These are phyloP conservation scores for Euplagia quadripunctaria DNA, from an alignment of 2,888 invertebrate species.

Conservation along the genomic window DNA sequence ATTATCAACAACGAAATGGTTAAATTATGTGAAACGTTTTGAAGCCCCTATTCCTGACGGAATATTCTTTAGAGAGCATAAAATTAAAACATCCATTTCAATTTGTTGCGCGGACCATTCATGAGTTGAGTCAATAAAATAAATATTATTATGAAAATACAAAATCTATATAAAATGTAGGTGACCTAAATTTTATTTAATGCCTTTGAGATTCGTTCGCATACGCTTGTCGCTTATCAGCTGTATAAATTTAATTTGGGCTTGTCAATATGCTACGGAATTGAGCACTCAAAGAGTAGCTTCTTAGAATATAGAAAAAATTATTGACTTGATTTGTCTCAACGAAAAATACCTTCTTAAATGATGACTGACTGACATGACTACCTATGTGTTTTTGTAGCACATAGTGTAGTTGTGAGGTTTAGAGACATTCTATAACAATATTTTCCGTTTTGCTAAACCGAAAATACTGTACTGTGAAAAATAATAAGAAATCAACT, in stretches of 20 bases:
- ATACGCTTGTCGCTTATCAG: conserved; percentile 4
- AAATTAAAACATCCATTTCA: not conserved
- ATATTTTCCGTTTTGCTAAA: no score
- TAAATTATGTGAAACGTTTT: conserved; percentile 1
- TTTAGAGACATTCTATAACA: no score
- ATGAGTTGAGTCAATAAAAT: conserved; percentile 1
- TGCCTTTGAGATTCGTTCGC: conserved; percentile 15
- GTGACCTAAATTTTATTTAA: conserved; percentile 25
- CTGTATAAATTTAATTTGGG: conserved; percentile 3
- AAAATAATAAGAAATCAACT: no score
- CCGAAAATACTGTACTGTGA: no score
- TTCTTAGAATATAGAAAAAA: not conserved
- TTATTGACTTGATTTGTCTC: no score
- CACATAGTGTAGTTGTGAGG: no score
- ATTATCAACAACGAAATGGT: not conserved
- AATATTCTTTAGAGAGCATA: conserved; percentile 6
- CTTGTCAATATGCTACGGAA: not conserved
- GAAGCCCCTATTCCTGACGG: not conserved
- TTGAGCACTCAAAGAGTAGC: not conserved
- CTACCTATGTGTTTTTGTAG: no score
- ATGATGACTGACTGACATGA: no score
- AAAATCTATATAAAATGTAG: conserved; percentile 13
- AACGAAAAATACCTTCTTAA: no score
- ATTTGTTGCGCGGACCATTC: not conserved
- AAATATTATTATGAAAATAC: conserved; percentile 8